Evolutionary conservation across 1,140 invertebrate species (phyloP).

Genomic region (Brachionus paranguensis): DNA sequence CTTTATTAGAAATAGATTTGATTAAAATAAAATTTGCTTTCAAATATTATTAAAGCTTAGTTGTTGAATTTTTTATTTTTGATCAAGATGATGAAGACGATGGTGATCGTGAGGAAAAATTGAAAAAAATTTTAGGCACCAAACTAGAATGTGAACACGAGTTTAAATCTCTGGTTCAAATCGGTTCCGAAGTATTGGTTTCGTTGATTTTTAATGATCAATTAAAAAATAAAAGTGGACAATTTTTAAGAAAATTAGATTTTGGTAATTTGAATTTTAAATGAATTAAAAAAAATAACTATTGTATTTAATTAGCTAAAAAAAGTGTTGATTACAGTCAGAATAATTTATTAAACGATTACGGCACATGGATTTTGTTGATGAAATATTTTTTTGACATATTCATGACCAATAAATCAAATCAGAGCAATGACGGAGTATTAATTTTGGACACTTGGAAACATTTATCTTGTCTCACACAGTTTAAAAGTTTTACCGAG

Average conservation of each 20-base stretch:
- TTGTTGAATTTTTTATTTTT: too few relatives aligned
- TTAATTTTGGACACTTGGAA: background rate
- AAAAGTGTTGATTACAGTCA: background rate
- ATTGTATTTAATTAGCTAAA: background rate
- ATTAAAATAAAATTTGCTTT: too few relatives aligned
- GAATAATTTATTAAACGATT: background rate
- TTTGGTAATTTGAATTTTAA: background rate
- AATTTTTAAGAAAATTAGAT: background rate
- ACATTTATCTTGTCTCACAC: background rate
- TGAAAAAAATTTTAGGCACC: background rate
- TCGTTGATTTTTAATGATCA: background rate
- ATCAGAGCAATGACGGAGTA: background rate
- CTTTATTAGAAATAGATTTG: too few relatives aligned
- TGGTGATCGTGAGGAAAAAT: background rate
- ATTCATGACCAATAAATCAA: background rate
- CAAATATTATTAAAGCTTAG: too few relatives aligned
- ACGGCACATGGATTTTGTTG: background rate
- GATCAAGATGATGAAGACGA: background rate
- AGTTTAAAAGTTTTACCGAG: background rate
- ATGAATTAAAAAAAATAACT: background rate
- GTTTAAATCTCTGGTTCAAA: constrained; percentile 17
- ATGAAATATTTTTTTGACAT: constrained; percentile 29
- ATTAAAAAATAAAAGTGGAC: background rate
- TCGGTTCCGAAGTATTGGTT: constrained; percentile 6
- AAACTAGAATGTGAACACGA: constrained; percentile 20